Evolutionary conservation across 64 coral and sea anemone species (phyloP).

Genomic region (Stichodactyla helianthus): DNA sequence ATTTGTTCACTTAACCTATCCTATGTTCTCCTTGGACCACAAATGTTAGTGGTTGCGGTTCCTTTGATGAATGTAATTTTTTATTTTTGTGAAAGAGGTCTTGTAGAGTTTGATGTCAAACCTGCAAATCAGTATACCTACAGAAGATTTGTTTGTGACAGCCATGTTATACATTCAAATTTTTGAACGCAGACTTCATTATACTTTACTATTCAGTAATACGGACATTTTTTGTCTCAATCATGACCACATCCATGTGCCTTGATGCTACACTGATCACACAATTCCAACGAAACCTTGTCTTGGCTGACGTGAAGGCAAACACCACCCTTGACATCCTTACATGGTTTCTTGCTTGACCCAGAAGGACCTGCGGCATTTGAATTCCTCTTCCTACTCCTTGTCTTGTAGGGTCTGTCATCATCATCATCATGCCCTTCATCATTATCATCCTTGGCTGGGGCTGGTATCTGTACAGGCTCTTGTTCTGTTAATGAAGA

Average conservation of each 20-base stretch:
- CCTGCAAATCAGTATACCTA: background rate
- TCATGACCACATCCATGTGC: constrained; percentile 17
- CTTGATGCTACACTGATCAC: constrained; percentile 59
- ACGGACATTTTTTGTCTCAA: constrained; percentile 89
- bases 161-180: background rate
- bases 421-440: background rate
- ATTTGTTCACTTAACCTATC: constrained; percentile 19
- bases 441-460: background rate
- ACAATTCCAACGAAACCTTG: constrained; percentile 82
- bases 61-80: background rate
- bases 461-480: background rate
- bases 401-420: background rate
- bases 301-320: constrained; percentile 70
- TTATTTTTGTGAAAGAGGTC: background rate
- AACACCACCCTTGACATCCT: constrained; percentile 36
- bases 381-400: background rate
- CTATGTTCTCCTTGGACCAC: background rate
- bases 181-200: constrained; percentile 9
- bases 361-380: background rate
- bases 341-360: background rate
- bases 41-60: background rate
- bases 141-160: background rate
- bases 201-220: constrained; percentile 63
- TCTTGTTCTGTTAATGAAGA: background rate
- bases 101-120: background rate